Conservation (phyloP, 1,140 invertebrate species). For the Penaeus japonicus region DNA sequence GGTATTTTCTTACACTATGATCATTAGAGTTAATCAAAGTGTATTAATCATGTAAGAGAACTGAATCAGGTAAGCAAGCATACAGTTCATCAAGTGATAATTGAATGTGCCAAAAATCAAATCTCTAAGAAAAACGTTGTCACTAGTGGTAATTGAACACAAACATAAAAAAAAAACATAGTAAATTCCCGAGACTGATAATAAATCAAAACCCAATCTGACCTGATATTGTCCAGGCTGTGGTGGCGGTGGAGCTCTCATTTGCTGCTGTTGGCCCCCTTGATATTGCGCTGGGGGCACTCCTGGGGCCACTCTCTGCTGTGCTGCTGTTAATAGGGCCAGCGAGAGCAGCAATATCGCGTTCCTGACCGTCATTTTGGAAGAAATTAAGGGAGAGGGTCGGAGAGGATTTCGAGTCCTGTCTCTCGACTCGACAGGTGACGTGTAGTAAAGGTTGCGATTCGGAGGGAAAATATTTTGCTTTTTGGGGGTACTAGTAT, state of each 20-base stretch:
- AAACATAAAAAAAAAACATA: not conserved
- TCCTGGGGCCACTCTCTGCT: slow-evolving; percentile 34
- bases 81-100: too few relatives aligned
- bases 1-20: too few relatives aligned
- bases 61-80: too few relatives aligned
- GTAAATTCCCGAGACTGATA: not conserved
- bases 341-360: not conserved
- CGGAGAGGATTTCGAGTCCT: not conserved
- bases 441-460: too few relatives aligned
- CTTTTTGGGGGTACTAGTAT: too few relatives aligned
- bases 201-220: not conserved
- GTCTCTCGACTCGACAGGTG: too few relatives aligned
- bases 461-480: too few relatives aligned
- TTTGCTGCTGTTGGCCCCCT: not conserved
- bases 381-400: not conserved
- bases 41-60: too few relatives aligned
- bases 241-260: not conserved
- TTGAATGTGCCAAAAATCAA: too few relatives aligned
- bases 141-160: too few relatives aligned
- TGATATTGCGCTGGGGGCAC: slow-evolving; percentile 29
- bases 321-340: not conserved
- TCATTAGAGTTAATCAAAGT: too few relatives aligned
- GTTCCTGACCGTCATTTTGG: not conserved
- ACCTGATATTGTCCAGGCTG: slow-evolving; percentile 8
- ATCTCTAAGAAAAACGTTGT: too few relatives aligned